Evolutionary conservation across 2,888 invertebrate genomes (phyloP).

Genomic region (Pristionchus japonicus): DNA sequence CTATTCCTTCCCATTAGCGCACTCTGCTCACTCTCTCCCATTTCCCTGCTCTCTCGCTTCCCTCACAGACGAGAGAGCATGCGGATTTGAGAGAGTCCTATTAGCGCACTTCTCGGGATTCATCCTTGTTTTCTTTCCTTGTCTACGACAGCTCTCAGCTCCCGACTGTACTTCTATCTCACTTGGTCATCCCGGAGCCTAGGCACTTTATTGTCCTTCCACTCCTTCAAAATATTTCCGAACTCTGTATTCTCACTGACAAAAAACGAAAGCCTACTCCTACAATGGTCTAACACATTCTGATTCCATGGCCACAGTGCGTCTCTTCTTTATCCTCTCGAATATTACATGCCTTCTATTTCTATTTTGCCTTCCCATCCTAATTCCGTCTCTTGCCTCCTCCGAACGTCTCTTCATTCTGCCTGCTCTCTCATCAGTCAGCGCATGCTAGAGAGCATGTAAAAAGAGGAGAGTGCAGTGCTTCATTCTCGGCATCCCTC

Average conservation of each 20-base stretch:
- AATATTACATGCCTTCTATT: not conserved
- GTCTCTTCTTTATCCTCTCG: not conserved
- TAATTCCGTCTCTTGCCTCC: not conserved
- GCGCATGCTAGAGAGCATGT: slow-evolving; percentile 12
- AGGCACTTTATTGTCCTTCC: not conserved
- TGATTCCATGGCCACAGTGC: not conserved
- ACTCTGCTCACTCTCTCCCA: too few species aligned
- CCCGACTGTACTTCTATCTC: not conserved
- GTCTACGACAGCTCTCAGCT: not conserved
- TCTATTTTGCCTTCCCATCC: slow-evolving; percentile 3
- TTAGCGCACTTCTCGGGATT: not conserved
- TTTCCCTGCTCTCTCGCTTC: too few species aligned
- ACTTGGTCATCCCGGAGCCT: not conserved
- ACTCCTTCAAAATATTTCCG: too few species aligned
- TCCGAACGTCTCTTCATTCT: not conserved
- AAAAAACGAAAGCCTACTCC: too few species aligned
- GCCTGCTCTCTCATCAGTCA: not conserved
- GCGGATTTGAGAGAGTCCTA: too few species aligned
- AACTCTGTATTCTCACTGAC: too few species aligned
- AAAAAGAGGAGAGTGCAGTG: not conserved
- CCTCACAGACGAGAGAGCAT: too few species aligned
- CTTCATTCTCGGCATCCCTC: not conserved
- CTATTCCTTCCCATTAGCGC: not conserved
- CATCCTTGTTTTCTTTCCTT: not conserved
- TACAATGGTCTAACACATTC: not conserved